Evolutionary conservation across 2,888 invertebrate species (phyloP).

Genomic region (Acheta domesticus): DNA sequence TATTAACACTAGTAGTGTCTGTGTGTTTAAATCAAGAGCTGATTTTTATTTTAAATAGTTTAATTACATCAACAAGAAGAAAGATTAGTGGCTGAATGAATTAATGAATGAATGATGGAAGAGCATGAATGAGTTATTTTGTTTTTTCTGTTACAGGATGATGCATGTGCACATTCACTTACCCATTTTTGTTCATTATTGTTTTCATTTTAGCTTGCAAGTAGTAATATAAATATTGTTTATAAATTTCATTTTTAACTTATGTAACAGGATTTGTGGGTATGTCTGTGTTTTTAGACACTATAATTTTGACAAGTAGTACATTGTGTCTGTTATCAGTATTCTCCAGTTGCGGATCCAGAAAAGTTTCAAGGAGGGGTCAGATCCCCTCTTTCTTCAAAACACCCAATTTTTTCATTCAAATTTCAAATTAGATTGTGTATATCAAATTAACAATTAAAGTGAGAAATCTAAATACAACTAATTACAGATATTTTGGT

Average conservation of each 20-base stretch:
- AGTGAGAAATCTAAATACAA: too few relatives aligned
- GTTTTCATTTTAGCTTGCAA: conserved; percentile 30
- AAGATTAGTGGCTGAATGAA: neutral
- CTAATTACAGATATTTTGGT: too few relatives aligned
- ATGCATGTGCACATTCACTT: conserved; percentile 11
- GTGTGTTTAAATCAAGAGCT: neutral
- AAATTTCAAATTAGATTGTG: too few relatives aligned
- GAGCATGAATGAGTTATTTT: conserved; percentile 18
- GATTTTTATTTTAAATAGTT: neutral
- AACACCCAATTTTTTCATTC: too few relatives aligned
- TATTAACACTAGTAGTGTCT: neutral
- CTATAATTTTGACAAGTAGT: too few relatives aligned
- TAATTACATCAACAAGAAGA: too few relatives aligned
- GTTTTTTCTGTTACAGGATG: neutral
- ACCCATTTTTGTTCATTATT: neutral
- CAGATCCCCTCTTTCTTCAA: too few relatives aligned
- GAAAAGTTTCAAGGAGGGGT: too few relatives aligned
- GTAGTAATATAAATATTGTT: conserved; percentile 26
- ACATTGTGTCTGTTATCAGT: too few relatives aligned
- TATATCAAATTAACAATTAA: too few relatives aligned
- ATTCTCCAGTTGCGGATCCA: too few relatives aligned
- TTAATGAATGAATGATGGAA: neutral
- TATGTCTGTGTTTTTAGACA: neutral
- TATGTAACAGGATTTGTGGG: neutral
- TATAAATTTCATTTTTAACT: neutral